Base-by-base conservation (phyloP, 2,888 invertebrate genomes). In the Drosophila maculinotata region DNA sequence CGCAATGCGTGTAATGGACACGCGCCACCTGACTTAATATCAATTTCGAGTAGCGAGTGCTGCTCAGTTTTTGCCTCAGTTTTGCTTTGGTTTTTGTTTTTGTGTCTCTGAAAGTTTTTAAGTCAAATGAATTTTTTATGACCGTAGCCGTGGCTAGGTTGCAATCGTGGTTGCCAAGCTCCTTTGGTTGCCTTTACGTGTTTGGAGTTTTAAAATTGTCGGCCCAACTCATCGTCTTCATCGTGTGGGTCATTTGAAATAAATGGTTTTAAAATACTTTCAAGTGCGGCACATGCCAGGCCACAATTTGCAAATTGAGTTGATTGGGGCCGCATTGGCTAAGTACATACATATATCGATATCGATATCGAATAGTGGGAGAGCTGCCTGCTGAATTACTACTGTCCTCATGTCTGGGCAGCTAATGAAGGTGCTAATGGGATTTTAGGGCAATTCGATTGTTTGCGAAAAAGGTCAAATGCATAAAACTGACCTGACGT, bases 21-120 rank as follows among this genome's bases (percentile, higher is more conserved):
- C 82, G 87, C 82, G 87, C 82, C 87, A 76, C 73, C 87, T 87
- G 85, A 82, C 87, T 82, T 82, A 85, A 85, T 85, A 82, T 87
- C 85, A 85, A 87, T 85, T 82, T 85, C 66, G 42, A 44, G 49
- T 44, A 39, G 48, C 58, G 45, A 45, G 38, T 48, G 41, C 30
- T 56, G 60, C 33, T 62, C 67, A 59, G 35, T 28, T 51, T 31
- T 45, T 44, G 38, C 56, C 47, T 36, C 36, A 25, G 31, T 45
- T 45, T 48, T 42, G 47, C 28, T 20, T 62, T 59, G 38, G 26
- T 59, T 26, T 7, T 23, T 1, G 3, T 12, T 10, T 58, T 52
- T 51, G 45, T 63, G 63, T 76, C 79, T 72, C 69, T 67, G 41
- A 51, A 72, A 79, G 82, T 82, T 87, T 87, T 87, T 66, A 85